Evolutionary conservation across 2,888 invertebrate genomes (phyloP), one percentile per base, ranked within the genome.

Genomic region (Sarcophaga caerulescens): DNA sequence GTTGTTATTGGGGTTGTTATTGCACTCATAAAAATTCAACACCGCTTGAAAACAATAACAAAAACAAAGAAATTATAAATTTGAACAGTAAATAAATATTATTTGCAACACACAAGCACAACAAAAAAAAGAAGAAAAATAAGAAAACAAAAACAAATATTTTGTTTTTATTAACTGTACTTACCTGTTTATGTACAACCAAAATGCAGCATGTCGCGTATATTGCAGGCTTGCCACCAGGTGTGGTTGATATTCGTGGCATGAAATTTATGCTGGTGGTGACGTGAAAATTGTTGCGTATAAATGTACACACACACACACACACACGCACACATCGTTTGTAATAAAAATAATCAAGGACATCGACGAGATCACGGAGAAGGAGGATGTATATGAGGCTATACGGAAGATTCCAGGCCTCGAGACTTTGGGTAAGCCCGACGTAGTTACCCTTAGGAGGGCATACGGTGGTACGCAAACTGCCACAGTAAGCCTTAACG

Each of bases 271-370:
- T 68, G 2, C 23, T 17, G 45, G 21, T 45, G n/a, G 66, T 80
- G 6, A 35, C 6, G 35, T 35, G 8, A 6, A 35, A 35, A 35
- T 35, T 57, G 23, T 12, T 69, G 44, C 47, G 75, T 57, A 52
- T 0, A 73, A 47, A 68, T 47, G 25, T n/a, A 59, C 57, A 3
- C 60, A 14, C 47, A 35, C 70, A 63, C 76, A 70, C 35, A 59
- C 47, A 47, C 68, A 66, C 76, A 70, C 83, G 81, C 76, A 66
- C 76, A 68, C 84, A 81, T 76, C 79, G 81, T 57, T 82, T 73
- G 87, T 84, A 88, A 88, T 89, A 89, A 89, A 88, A 89, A 88
- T 89, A 89, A 89, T 89, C n/a, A n/a, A n/a, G n/a, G n/a, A n/a
- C n/a, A n/a, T n/a, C n/a, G n/a, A n/a, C n/a, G n/a, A n/a, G n/a